A percentile compares a stretch with the other conserved stretches of the same genome.
Conservation (phyloP, 2,797 vertebrate genomes). For the Gymnopithys bicolor region DNA sequence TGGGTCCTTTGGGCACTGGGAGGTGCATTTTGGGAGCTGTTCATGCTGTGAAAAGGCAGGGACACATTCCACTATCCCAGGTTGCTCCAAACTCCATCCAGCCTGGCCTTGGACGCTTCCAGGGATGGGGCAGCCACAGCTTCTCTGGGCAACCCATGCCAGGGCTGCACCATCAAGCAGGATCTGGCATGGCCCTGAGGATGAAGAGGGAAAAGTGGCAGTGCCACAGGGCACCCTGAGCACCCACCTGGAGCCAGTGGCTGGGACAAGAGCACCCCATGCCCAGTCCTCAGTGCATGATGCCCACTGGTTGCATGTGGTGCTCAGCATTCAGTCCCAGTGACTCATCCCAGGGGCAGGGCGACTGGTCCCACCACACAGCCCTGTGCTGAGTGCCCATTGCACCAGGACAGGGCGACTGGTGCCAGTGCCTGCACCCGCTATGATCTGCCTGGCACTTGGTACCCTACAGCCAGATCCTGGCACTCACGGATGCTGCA, state of each 20-base stretch:
- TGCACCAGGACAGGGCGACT: no score
- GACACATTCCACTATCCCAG: neutral
- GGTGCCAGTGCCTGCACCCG: neutral
- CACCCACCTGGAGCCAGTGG: fast-evolving
- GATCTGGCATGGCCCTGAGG: neutral
- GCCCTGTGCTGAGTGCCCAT: neutral
- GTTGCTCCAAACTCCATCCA: fast-evolving
- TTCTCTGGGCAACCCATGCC: fast-evolving
- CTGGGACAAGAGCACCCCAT: fast-evolving
- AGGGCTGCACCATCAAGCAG: neutral
- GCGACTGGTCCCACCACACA: fast-evolving
- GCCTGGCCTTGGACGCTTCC: neutral
- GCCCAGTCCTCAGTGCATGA: fast-evolving
- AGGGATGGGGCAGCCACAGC: neutral
- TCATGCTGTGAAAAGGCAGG: fast-evolving
- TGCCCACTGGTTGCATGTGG: fast-evolving
- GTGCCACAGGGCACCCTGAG: no score
- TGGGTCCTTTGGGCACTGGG: neutral
- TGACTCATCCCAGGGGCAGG: neutral
- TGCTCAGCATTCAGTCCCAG: neutral
- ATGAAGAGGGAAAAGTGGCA: neutral
- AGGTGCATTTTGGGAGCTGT: neutral
- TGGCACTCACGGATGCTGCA: neutral
- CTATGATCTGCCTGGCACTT: fast-evolving
- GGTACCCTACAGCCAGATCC: neutral